phyloP scores from a whole-genome alignment of 1,140 invertebrate species.

The Tetragnatha versicolor region DNA sequence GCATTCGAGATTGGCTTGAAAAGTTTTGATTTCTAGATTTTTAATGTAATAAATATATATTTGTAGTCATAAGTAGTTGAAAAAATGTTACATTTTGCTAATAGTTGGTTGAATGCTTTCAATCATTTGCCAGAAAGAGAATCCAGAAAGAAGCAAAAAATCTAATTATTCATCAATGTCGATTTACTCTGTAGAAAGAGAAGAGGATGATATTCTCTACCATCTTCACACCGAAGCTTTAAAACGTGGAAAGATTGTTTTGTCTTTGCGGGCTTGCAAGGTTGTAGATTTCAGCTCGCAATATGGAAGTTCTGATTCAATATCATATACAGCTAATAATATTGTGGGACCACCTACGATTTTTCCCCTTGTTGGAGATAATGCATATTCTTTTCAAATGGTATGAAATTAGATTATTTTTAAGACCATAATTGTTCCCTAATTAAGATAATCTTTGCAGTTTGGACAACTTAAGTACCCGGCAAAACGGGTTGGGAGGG shows the following conservation, averaged over 20 bases:
- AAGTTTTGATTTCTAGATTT: too few species aligned
- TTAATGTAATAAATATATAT: too few species aligned
- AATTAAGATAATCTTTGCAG: too few species aligned
- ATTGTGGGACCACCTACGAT: slow-evolving; percentile 81
- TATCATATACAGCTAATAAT: slow-evolving; percentile 87
- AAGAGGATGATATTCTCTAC: slow-evolving; percentile 33
- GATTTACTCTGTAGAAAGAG: background rate
- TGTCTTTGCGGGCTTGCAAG: slow-evolving; percentile 56
- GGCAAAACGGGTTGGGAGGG: too few species aligned
- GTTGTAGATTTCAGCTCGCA: slow-evolving; percentile 87
- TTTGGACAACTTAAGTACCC: too few species aligned
- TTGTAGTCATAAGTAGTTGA: too few species aligned
- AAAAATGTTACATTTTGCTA: too few species aligned
- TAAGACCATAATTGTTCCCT: background rate
- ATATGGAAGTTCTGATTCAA: slow-evolving; percentile 85
- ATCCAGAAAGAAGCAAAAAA: too few species aligned
- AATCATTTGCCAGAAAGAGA: too few species aligned
- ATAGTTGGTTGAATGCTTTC: too few species aligned
- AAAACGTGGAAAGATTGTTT: slow-evolving; percentile 11
- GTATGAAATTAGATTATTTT: slow-evolving; percentile 65
- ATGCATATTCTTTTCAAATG: slow-evolving; percentile 86
- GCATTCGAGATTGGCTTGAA: too few species aligned
- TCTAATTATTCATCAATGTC: background rate
- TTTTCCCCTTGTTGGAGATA: slow-evolving; percentile 88
- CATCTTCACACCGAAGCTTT: background rate